Percentiles rank a stretch among this genome's conserved stretches.
phyloP scores from a whole-genome alignment of 2,113 vertebrate genomes.

The Sinosuthora webbiana region DNA sequence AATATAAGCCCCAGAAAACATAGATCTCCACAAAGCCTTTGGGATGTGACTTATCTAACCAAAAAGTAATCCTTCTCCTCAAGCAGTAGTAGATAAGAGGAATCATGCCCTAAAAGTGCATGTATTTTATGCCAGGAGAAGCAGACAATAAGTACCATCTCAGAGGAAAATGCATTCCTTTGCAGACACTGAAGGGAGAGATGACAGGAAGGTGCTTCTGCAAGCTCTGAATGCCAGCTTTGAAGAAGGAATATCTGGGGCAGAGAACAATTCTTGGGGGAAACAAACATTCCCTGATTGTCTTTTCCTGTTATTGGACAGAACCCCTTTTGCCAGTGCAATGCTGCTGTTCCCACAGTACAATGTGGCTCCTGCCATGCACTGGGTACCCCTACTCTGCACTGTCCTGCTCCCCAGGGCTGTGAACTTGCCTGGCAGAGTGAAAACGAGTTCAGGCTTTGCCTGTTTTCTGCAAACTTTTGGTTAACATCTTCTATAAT shows the following conservation, averaged over 20 bases:
- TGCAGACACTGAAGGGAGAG: neutral
- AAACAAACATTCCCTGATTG: neutral
- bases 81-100: neutral
- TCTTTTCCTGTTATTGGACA: neutral
- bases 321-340: neutral
- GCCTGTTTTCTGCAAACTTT: neutral
- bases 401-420: neutral
- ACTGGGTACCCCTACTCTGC: fast-evolving
- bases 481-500: neutral
- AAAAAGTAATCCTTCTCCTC: neutral
- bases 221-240: neutral
- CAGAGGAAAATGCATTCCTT: neutral
- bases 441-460: fast-evolving
- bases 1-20: neutral
- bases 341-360: neutral
- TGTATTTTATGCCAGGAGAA: neutral
- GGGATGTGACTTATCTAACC: neutral
- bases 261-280: neutral
- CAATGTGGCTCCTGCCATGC: neutral
- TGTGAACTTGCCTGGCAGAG: neutral
- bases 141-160: neutral
- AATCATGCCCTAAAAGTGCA: neutral
- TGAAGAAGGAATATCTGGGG: neutral
- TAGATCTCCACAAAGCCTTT: neutral
- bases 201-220: neutral